Base-by-base conservation (phyloP, 1,140 invertebrate species). In the Orchestia grillus region DNA sequence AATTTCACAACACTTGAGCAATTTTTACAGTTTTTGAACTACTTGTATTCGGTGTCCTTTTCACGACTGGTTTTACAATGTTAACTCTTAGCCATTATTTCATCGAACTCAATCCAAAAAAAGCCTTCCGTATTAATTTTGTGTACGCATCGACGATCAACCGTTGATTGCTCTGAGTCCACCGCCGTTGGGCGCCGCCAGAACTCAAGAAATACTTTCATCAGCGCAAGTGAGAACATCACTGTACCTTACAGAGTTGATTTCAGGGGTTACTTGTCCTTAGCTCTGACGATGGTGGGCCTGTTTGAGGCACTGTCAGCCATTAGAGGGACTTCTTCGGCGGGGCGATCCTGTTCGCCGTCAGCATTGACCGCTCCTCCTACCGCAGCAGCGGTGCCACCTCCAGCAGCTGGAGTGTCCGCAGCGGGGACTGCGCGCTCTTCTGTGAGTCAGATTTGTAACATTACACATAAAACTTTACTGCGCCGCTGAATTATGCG, bases 291-390 rank as follows among this genome's bases (percentile, higher is more conserved):
- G 28, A 90, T 44, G 28, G 88, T 28, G 43, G 88, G 88, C 36
- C 41, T 41, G 43, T 90, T 41, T 4, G n/a, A 23, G 28, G 88
- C n/a, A 41, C 15, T 6, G 88, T 4, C 28, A 15, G 88, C 3
- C 88, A 90, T 90, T 36, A 90, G 88, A 90, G 88, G 88, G 42
- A 90, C 41, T 90, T 90, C 88, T 90, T 90, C 88, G 43, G 88
- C 36, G 36, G 88, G 4, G 4, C 41, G 6, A 11, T 41, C 88
- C 41, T 90, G 8, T 90, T 41, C 88, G 41, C 11, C 36, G 41
- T 90, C 88, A 42, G 88, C 88, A 41, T 44, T 41, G 88, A 23
- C 23, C 88, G n/a, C 62, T 36, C 36, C 62, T 36, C 28, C 62
- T 36, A 53, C 47, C 19, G 47, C 47, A 53, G 47, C 47, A 53